Conservation (phyloP, 2,797 vertebrate species). For the Pseudochirops corinnae region DNA sequence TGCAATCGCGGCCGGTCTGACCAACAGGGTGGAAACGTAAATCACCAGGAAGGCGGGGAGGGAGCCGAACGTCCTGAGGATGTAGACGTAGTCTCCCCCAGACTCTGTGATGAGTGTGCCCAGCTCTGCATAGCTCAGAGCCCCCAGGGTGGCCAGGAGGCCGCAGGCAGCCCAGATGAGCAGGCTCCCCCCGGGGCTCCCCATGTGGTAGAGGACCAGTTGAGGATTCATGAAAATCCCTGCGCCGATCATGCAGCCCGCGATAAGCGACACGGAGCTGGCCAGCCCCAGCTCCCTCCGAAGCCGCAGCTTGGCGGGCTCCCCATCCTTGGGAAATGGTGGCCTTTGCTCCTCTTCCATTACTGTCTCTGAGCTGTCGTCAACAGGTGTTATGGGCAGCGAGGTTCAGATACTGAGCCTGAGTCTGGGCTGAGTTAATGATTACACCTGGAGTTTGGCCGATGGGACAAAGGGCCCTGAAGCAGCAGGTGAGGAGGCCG, state of each 20-base stretch:
- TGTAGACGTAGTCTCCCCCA: slow-evolving; percentile 93
- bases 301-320: slow-evolving; percentile 83
- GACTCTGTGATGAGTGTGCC: slow-evolving; percentile 92
- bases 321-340: slow-evolving; percentile 34
- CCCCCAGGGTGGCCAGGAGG: slow-evolving; percentile 86
- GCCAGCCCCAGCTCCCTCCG: slow-evolving; percentile 89
- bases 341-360: slow-evolving; percentile 54
- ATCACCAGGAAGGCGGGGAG: slow-evolving; percentile 89
- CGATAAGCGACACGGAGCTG: slow-evolving; percentile 90
- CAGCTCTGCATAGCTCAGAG: slow-evolving; percentile 92
- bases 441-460: slow-evolving; percentile 71
- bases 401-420: slow-evolving; percentile 36
- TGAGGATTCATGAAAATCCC: slow-evolving; percentile 95
- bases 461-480: background rate
- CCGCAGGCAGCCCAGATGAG: slow-evolving; percentile 91
- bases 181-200: slow-evolving; percentile 91
- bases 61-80: slow-evolving; percentile 89
- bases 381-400: slow-evolving; percentile 3
- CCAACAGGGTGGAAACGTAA: slow-evolving; percentile 90
- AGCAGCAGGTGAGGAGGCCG: background rate
- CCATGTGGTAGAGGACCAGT: slow-evolving; percentile 87
- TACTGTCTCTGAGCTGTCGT: slow-evolving; percentile 54
- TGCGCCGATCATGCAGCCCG: slow-evolving; percentile 92
- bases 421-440: slow-evolving; percentile 78
- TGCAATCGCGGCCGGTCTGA: slow-evolving; percentile 88